Percentiles rank a stretch among this genome's conserved stretches.
Evolutionary conservation across 2,888 invertebrate genomes (phyloP).

Genomic region (Chrysodeixis includens): DNA sequence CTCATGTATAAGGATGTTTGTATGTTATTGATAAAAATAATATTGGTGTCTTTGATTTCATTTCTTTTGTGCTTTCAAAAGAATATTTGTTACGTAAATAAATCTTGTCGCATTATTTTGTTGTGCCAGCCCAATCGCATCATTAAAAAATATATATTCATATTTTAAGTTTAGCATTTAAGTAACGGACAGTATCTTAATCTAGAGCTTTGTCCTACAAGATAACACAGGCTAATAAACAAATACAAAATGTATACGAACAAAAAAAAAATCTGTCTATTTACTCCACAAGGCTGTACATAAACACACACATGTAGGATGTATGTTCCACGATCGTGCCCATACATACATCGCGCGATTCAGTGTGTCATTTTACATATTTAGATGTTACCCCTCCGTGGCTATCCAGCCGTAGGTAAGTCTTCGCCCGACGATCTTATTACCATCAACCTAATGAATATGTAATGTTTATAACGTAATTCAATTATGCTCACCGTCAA

Average conservation of each 20-base stretch:
- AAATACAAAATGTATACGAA: background rate
- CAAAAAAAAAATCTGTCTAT: background rate
- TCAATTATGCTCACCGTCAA: constrained; percentile 66
- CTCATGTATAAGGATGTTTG: constrained; percentile 35
- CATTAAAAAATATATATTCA: too few species aligned
- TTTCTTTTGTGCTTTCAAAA: background rate
- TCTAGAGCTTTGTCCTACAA: too few species aligned
- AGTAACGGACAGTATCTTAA: too few species aligned
- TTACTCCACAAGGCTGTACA: constrained; percentile 3
- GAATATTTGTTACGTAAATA: background rate
- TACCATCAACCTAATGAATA: constrained; percentile 76
- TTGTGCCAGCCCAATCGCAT: background rate
- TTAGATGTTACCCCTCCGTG: constrained; percentile 30
- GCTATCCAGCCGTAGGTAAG: constrained; percentile 20
- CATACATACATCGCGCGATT: constrained; percentile 39
- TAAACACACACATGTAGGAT: constrained; percentile 17
- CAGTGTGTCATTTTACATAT: constrained; percentile 53
- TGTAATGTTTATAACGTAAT: constrained; percentile 71
- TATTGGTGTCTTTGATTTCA: background rate
- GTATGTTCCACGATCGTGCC: constrained; percentile 30
- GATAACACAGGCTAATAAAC: background rate
- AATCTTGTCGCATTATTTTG: background rate
- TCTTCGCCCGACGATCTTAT: constrained; percentile 60
- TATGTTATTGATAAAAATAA: background rate
- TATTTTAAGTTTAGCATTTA: too few species aligned